Conservation (phyloP, 2,888 invertebrate species). For the Melitaea athalia region DNA sequence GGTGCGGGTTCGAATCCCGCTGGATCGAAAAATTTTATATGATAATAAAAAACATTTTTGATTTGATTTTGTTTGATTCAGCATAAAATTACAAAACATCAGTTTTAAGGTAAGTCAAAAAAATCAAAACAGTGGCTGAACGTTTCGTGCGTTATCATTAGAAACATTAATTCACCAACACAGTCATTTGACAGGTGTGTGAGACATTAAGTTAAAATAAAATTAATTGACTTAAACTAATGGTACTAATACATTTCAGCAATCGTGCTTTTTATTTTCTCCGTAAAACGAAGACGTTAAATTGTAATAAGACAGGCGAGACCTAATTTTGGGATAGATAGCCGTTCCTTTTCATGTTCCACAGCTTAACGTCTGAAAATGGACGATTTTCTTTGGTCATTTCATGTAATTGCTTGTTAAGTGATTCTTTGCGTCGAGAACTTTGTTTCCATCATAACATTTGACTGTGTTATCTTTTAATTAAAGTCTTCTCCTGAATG, state of each 20-base stretch:
- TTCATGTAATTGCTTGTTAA: conserved; percentile 28
- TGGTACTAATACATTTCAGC: conserved; percentile 1
- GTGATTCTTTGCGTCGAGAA: conserved; percentile 18
- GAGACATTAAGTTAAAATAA: too few relatives aligned
- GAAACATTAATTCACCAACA: too few relatives aligned
- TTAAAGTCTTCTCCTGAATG: conserved; percentile 1
- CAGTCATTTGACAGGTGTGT: too few relatives aligned
- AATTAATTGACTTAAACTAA: not conserved
- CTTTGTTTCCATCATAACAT: conserved; percentile 13
- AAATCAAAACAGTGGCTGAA: too few relatives aligned
- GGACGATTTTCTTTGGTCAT: conserved; percentile 21
- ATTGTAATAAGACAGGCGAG: conserved; percentile 30
- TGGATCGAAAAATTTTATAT: too few relatives aligned
- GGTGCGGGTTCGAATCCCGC: too few relatives aligned
- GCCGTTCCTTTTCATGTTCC: conserved; percentile 24
- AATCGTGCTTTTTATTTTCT: conserved; percentile 17
- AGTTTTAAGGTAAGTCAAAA: too few relatives aligned
- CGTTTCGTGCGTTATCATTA: too few relatives aligned
- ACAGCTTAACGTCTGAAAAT: conserved; percentile 24
- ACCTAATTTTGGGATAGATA: conserved; percentile 30
- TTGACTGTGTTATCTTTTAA: conserved; percentile 1
- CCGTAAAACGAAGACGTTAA: conserved; percentile 16
- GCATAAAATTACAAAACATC: too few relatives aligned
- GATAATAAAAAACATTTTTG: too few relatives aligned
- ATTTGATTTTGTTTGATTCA: too few relatives aligned